phyloP scores from a whole-genome alignment of 2,113 vertebrate species.

The Rhabdornis inornatus region DNA sequence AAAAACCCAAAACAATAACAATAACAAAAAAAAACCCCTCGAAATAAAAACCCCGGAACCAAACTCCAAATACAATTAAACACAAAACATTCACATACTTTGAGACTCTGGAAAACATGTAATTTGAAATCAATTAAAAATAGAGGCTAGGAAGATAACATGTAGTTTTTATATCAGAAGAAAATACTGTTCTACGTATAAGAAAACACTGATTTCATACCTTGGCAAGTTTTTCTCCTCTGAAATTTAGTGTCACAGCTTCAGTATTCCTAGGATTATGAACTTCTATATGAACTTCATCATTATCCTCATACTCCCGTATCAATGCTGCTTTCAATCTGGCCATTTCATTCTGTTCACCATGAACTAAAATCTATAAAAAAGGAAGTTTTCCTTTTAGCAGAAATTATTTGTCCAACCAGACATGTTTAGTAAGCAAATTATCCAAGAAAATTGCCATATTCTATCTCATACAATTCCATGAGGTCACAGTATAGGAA shows the following conservation, averaged over 20 bases:
- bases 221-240: slow-evolving; percentile 98
- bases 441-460: background rate
- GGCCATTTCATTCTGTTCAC: slow-evolving; percentile 99
- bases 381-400: background rate
- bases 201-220: slow-evolving; percentile 50
- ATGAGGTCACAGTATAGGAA: background rate
- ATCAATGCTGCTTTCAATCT: slow-evolving; percentile 95
- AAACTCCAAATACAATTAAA: background rate
- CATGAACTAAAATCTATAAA: slow-evolving; percentile 90
- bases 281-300: slow-evolving; percentile 95
- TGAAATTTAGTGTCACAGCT: slow-evolving; percentile 94
- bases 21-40: background rate
- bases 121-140: background rate
- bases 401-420: background rate
- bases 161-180: background rate
- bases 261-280: slow-evolving; percentile 97
- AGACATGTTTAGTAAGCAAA: background rate
- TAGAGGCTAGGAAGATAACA: background rate
- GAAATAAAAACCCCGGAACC: accelerated
- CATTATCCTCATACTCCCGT: slow-evolving; percentile 95
- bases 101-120: background rate
- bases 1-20: background rate
- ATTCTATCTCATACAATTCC: background rate
- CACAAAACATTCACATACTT: background rate
- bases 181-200: background rate